Base-by-base conservation (phyloP, 2,888 invertebrate species). In the Nymphalis urticae region DNA sequence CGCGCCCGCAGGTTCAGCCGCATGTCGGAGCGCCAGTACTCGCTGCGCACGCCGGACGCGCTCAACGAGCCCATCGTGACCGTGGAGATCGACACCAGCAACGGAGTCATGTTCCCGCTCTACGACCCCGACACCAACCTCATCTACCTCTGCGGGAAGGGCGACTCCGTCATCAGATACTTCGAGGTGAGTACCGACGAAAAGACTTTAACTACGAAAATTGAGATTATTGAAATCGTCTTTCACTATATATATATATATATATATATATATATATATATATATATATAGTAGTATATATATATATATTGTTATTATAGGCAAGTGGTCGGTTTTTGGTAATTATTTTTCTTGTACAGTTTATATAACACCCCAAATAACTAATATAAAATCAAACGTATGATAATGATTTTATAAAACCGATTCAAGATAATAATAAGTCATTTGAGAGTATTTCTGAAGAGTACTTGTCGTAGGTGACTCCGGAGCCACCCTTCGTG, bases 11-110 rank as follows among this genome's bases (percentile, higher is more conserved):
- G 97, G 62, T 99, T 99, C 94, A 99, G 99, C 80, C 96, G 98
- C 85, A 97, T 98, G 96, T 98, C 98, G 59, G 99, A 99, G 90
- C 94, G 99, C 62, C 98, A 99, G 87, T 99, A 99, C 93, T 97
- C 98, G 62, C 94, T 99, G 73, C 95, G 99, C 79, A 97, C 97
- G 1, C 97, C 97, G 13, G 97, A 97, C 85, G 97, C 96, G 77
- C 93, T 98, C 42, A 94, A 93, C 75, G 97, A 97, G 85, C 97
- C 98, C 27, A 97, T 98, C 79, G 97, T 97, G 42, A 97, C 97
- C 93, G 97, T 97, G 61, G 97, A 98, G 93, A 93, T 98, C 80
- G 98, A 98, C 91, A 97, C 98, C 54, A 98, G 98, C 79, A 98
- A 98, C 89, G 99, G 99, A 66, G 98, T 98, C 73, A 97, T 99